phyloP scores from a whole-genome alignment of 2,113 vertebrate species.

The Hypomesus transpacificus region DNA sequence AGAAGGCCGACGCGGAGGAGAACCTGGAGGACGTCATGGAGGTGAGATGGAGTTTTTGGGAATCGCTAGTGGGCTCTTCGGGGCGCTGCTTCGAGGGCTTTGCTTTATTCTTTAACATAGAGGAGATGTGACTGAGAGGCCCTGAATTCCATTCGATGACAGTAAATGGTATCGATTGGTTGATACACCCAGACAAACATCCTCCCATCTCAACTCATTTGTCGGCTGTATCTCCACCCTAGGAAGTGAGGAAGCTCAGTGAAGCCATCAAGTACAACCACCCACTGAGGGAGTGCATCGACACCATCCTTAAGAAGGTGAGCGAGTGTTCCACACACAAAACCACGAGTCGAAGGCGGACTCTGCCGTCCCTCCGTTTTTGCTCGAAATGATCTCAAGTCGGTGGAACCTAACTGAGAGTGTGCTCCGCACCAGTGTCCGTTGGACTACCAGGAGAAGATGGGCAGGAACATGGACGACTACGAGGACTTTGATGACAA shows the following conservation, averaged over 20 bases:
- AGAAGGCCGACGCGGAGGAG: conserved; percentile 95
- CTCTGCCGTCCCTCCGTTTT: not conserved
- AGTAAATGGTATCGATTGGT: not conserved
- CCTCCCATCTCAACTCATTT: too few relatives aligned
- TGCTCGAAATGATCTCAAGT: not conserved
- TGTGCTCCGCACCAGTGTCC: conserved; percentile 78
- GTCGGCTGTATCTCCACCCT: conserved; percentile 8
- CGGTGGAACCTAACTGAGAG: not conserved
- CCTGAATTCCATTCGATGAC: too few relatives aligned
- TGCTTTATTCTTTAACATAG: too few relatives aligned
- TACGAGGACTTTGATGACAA: conserved; percentile 98
- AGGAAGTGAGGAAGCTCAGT: conserved; percentile 94
- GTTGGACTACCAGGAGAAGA: conserved; percentile 93
- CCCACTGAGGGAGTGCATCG: conserved; percentile 89
- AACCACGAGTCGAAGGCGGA: too few relatives aligned
- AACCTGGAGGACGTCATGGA: conserved; percentile 97
- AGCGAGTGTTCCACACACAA: not conserved
- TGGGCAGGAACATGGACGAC: conserved; percentile 98
- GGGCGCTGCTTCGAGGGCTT: too few relatives aligned
- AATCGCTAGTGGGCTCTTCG: not conserved
- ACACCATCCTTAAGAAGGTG: conserved; percentile 95
- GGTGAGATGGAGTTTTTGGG: conserved; percentile 55
- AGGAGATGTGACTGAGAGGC: too few relatives aligned
- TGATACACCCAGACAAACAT: not conserved
- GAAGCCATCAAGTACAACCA: conserved; percentile 97